Evolutionary conservation across 2,888 invertebrate genomes (phyloP).

Genomic region (Tachina lurida): DNA sequence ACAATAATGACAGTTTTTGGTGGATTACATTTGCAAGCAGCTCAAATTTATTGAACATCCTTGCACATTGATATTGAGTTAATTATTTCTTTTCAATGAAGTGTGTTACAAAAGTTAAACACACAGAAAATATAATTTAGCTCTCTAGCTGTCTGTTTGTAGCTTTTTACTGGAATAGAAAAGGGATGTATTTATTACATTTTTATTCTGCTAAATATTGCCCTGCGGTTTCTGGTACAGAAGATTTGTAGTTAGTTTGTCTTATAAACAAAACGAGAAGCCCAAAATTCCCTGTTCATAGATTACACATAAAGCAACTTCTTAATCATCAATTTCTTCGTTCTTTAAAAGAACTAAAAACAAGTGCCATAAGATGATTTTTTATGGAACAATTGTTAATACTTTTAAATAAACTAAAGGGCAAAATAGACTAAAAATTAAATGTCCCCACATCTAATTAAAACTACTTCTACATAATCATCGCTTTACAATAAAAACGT

Average conservation of each 20-base stretch:
- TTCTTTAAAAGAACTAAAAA: too few relatives aligned
- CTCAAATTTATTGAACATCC: background rate
- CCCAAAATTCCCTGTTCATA: too few relatives aligned
- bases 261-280: too few relatives aligned
- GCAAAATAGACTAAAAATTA: background rate
- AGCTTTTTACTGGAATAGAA: background rate
- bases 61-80: background rate
- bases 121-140: background rate
- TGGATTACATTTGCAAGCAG: too few relatives aligned
- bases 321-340: too few relatives aligned
- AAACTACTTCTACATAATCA: background rate
- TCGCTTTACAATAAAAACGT: background rate
- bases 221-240: background rate
- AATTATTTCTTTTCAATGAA: conserved; percentile 48
- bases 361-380: too few relatives aligned
- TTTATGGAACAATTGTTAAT: too few relatives aligned
- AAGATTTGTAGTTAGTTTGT: too few relatives aligned
- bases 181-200: background rate
- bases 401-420: background rate
- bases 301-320: too few relatives aligned
- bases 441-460: background rate
- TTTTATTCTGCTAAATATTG: background rate
- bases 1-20: too few relatives aligned
- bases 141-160: background rate
- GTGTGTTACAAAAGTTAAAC: conserved; percentile 30